phyloP scores from a whole-genome alignment of 2,888 invertebrate species.

The Hirudinaria manillensis region DNA sequence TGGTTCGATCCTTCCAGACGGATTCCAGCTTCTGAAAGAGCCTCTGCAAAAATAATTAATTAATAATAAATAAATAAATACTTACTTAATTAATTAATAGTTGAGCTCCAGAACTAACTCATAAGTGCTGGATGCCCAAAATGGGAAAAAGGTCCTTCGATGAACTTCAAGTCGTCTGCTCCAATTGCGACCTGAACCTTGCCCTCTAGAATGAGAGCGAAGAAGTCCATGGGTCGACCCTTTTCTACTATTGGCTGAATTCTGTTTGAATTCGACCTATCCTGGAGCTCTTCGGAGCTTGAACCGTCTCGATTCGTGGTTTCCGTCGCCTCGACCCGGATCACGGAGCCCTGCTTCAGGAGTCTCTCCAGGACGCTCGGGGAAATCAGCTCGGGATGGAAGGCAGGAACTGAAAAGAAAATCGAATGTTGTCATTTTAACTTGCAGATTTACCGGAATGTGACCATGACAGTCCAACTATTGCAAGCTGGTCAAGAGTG shows the following conservation, averaged over 20 bases:
- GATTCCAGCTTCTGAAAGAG: not conserved
- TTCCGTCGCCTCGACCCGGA: not conserved
- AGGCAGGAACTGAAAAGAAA: slow-evolving; percentile 21
- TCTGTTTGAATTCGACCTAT: not conserved
- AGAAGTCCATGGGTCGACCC: slow-evolving; percentile 9
- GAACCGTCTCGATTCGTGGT: not conserved
- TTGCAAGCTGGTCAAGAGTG: no score
- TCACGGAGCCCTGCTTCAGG: not conserved
- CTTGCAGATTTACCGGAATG: not conserved
- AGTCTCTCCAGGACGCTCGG: slow-evolving; percentile 17
- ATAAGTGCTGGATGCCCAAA: slow-evolving; percentile 22
- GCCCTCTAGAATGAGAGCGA: slow-evolving; percentile 29
- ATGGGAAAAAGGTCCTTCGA: slow-evolving; percentile 25
- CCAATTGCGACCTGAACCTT: slow-evolving; percentile 24
- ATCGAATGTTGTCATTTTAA: not conserved
- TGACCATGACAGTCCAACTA: no score
- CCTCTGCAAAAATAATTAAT: not conserved
- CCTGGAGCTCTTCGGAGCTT: not conserved
- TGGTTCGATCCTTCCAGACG: not conserved
- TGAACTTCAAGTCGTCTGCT: slow-evolving; percentile 25
- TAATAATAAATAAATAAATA: not conserved
- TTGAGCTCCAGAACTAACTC: not conserved
- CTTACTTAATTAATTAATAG: no score
- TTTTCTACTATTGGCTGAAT: slow-evolving; percentile 20
- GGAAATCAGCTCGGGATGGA: not conserved